Evolutionary conservation across 2,113 vertebrate species (phyloP).

Genomic region (Lampris incognitus): DNA sequence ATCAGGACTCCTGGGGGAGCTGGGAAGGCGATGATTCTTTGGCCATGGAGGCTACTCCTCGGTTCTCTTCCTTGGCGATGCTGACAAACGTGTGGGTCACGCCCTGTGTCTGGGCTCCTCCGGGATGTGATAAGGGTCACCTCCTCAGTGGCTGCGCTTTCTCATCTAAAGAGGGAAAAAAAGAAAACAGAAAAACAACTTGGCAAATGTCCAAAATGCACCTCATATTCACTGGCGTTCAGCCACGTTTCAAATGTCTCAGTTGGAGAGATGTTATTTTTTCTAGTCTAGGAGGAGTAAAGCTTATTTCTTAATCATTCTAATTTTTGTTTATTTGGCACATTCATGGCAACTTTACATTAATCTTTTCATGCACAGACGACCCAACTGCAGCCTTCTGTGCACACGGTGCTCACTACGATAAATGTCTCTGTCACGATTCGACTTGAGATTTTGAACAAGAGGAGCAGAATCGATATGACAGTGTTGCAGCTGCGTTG

Average conservation of each 20-base stretch:
- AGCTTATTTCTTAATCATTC: slow-evolving; percentile 26
- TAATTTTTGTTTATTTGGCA: slow-evolving; percentile 44
- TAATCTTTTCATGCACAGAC: slow-evolving; percentile 40
- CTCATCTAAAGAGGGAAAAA: slow-evolving; percentile 68
- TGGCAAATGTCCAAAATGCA: slow-evolving; percentile 26
- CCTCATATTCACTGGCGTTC: slow-evolving; percentile 26
- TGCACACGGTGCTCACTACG: background rate
- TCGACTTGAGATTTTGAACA: slow-evolving; percentile 45
- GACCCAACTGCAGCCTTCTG: slow-evolving; percentile 16
- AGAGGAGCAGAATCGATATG: slow-evolving; percentile 33
- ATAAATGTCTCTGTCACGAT: slow-evolving; percentile 37
- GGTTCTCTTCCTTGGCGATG: slow-evolving; percentile 58
- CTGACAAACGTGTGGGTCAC: slow-evolving; percentile 59
- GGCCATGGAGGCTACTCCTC: slow-evolving; percentile 51
- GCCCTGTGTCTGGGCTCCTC: slow-evolving; percentile 62
- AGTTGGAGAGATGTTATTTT: slow-evolving; percentile 30
- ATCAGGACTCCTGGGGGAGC: slow-evolving; percentile 80
- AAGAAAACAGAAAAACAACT: slow-evolving; percentile 46
- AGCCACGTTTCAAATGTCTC: slow-evolving; percentile 41
- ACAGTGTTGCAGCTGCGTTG: slow-evolving; percentile 31
- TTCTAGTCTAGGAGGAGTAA: slow-evolving; percentile 16
- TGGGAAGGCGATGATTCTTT: slow-evolving; percentile 60
- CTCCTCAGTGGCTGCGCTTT: slow-evolving; percentile 51
- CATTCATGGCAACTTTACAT: slow-evolving; percentile 29
- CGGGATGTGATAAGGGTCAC: slow-evolving; percentile 54